Evolutionary conservation across 2,113 vertebrate genomes (phyloP).

Genomic region (Anser brachyrhynchus): DNA sequence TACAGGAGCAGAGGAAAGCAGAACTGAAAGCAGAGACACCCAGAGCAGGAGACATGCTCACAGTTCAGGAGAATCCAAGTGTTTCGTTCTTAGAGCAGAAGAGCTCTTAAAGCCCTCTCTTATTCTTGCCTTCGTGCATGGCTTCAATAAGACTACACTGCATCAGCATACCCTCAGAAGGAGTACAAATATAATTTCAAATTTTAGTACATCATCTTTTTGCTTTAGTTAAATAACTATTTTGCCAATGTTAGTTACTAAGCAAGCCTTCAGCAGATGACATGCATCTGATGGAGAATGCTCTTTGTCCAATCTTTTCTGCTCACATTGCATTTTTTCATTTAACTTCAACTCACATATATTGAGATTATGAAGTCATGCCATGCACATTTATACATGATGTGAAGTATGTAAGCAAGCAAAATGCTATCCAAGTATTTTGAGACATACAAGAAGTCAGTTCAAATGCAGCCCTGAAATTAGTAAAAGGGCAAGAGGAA

Average conservation of each 20-base stretch:
- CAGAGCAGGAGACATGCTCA: fast-evolving
- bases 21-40: neutral
- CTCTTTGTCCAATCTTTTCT: neutral
- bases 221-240: neutral
- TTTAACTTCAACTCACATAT: neutral
- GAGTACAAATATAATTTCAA: neutral
- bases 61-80: fast-evolving
- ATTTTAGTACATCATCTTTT: neutral
- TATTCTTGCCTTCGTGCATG: neutral
- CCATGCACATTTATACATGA: neutral
- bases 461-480: neutral
- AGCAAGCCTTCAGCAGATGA: neutral
- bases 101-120: neutral
- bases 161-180: neutral
- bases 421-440: neutral
- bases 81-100: neutral
- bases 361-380: neutral
- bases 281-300: neutral
- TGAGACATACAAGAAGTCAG: neutral
- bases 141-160: neutral
- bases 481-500: neutral
- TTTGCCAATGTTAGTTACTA: neutral
- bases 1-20: neutral
- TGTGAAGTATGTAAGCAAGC: neutral
- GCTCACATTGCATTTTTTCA: neutral